A percentile compares a stretch with the other conserved stretches of the same genome.
Conservation (phyloP, 1,140 invertebrate species). For the Aporrectodea caliginosa region DNA sequence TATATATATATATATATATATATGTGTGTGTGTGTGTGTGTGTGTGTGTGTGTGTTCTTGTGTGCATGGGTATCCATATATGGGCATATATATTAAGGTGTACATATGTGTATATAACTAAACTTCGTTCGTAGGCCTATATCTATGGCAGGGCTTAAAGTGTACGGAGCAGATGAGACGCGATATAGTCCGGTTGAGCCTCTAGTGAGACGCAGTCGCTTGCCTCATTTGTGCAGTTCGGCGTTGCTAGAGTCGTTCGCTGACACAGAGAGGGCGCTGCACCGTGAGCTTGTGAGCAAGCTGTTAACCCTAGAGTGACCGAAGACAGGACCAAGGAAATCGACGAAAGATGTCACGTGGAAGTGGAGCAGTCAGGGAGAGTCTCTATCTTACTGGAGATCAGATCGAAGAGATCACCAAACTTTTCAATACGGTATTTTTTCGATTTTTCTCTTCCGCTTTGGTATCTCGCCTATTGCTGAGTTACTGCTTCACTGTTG, state of each 20-base stretch:
- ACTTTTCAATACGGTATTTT: not conserved
- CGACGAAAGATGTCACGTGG: not conserved
- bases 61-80: not conserved
- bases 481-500: not conserved
- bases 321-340: not conserved
- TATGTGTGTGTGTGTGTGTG: not conserved
- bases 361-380: slow-evolving; percentile 2
- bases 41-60: not conserved
- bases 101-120: not conserved
- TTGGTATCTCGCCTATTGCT: not conserved
- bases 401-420: not conserved
- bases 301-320: not conserved
- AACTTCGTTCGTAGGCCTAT: not conserved
- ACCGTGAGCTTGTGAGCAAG: not conserved
- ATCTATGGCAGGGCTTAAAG: not conserved
- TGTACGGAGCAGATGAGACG: not conserved
- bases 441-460: not conserved
- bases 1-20: slow-evolving; percentile 4
- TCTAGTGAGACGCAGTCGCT: too few species aligned
- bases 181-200: too few species aligned
- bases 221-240: not conserved
- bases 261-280: not conserved
- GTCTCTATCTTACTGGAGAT: not conserved
- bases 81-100: not conserved
- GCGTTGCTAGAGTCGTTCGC: not conserved